A percentile compares a stretch with the other conserved stretches of the same genome.
Conservation (phyloP, 2,888 invertebrate species). For the Diplolepis rosae region DNA sequence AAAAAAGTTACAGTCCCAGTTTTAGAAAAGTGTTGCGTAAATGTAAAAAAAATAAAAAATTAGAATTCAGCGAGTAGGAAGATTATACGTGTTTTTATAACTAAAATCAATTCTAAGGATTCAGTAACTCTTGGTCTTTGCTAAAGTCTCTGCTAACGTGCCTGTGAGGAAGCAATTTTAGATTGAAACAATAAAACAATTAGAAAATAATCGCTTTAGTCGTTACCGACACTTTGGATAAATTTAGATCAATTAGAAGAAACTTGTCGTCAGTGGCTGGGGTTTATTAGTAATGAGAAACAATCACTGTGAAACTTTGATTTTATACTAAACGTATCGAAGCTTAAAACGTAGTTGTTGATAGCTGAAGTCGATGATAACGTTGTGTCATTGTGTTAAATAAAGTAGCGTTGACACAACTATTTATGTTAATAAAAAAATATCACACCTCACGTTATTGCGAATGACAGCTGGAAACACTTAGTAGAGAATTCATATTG, state of each 20-base stretch:
- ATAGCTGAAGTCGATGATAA: slow-evolving; percentile 12
- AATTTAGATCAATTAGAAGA: neutral
- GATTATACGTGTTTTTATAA: neutral
- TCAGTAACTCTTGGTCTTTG: neutral
- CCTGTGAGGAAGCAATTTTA: slow-evolving; percentile 1
- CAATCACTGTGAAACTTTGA: slow-evolving; percentile 8
- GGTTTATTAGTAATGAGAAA: neutral
- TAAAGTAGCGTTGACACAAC: neutral
- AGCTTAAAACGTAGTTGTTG: slow-evolving; percentile 23
- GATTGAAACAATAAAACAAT: neutral
- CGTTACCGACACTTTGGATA: neutral
- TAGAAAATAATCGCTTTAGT: neutral
- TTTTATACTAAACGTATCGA: neutral
- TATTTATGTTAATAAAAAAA: slow-evolving; percentile 16
- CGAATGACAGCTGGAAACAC: neutral
- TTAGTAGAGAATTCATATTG: slow-evolving; percentile 9
- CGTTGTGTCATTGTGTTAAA: slow-evolving; percentile 2
- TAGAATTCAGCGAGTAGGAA: neutral
- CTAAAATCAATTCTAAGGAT: neutral
- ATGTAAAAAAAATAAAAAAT: neutral
- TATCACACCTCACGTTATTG: slow-evolving; percentile 12
- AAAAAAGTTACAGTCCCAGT: neutral
- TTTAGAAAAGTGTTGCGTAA: neutral
- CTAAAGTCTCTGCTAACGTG: slow-evolving; percentile 6
- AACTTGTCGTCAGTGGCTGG: slow-evolving; percentile 17